phyloP scores from a whole-genome alignment of 2,113 vertebrate genomes.

The Hucho hucho region DNA sequence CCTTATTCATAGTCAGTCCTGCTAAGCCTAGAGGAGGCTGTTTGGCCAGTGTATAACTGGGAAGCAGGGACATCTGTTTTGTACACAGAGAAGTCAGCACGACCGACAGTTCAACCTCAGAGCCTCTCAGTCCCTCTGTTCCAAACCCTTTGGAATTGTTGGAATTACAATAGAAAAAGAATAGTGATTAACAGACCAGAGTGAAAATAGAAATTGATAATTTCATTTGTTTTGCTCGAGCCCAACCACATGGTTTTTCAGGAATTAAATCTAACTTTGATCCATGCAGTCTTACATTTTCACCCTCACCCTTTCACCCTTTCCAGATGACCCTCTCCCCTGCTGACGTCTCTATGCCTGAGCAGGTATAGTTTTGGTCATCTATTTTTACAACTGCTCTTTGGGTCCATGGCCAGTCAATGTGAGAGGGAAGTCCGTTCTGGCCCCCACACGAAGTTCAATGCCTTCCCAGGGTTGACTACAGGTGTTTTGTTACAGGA shows the following conservation, averaged over 20 bases:
- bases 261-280: neutral
- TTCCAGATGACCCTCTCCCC: slow-evolving; percentile 34
- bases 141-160: neutral
- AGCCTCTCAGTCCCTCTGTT: neutral
- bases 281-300: neutral
- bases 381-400: slow-evolving; percentile 67
- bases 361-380: slow-evolving; percentile 61
- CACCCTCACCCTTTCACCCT: neutral
- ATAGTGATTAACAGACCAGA: slow-evolving; percentile 12
- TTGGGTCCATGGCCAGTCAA: slow-evolving; percentile 59
- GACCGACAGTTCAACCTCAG: slow-evolving; percentile 1
- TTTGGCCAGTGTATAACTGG: neutral
- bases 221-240: slow-evolving; percentile 21
- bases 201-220: slow-evolving; percentile 5
- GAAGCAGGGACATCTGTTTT: slow-evolving; percentile 20
- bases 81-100: neutral
- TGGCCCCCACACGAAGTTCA: slow-evolving; percentile 58
- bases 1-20: neutral
- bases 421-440: slow-evolving; percentile 44
- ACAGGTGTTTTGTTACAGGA: slow-evolving; percentile 62
- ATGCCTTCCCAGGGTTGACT: slow-evolving; percentile 33
- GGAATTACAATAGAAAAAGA: slow-evolving; percentile 4
- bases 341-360: slow-evolving; percentile 12
- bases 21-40: slow-evolving; percentile 11
- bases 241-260: slow-evolving; percentile 8